A percentile compares a stretch with the other conserved stretches of the same genome.
phyloP scores from a whole-genome alignment of 2,113 vertebrate genomes.

The Lipotes vexillifer region DNA sequence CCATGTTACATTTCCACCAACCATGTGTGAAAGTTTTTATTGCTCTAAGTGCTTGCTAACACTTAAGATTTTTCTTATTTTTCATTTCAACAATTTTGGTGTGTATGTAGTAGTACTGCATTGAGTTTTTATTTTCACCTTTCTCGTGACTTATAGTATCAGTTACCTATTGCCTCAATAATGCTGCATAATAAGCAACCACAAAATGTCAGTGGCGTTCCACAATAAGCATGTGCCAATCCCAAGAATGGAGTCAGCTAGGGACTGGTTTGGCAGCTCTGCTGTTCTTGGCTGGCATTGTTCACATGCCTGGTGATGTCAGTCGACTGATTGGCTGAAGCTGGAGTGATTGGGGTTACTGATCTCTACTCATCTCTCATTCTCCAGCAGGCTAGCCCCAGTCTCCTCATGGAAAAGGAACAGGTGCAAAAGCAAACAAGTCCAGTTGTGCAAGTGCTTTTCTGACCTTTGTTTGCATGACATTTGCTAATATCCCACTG shows the following conservation, averaged over 20 bases:
- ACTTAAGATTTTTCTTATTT: neutral
- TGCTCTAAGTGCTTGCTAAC: neutral
- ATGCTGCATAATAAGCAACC: neutral
- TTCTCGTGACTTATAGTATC: neutral
- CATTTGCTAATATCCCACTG: conserved; percentile 34
- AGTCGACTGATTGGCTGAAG: neutral
- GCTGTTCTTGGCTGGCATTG: neutral
- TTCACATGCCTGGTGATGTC: neutral
- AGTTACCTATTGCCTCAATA: neutral
- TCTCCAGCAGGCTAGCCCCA: neutral
- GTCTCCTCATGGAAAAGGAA: neutral
- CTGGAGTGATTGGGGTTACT: neutral
- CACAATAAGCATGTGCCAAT: neutral
- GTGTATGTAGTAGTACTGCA: neutral
- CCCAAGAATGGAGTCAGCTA: neutral
- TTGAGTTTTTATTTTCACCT: neutral
- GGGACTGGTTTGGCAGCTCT: neutral
- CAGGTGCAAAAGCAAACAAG: conserved; percentile 22
- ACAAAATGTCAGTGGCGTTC: neutral
- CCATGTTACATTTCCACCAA: neutral
- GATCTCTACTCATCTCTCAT: neutral
- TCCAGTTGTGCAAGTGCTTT: neutral
- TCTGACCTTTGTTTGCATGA: neutral
- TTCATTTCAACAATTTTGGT: neutral
- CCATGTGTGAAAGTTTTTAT: neutral